phyloP scores from a whole-genome alignment of 2,888 invertebrate genomes.

The Bibio marci region DNA sequence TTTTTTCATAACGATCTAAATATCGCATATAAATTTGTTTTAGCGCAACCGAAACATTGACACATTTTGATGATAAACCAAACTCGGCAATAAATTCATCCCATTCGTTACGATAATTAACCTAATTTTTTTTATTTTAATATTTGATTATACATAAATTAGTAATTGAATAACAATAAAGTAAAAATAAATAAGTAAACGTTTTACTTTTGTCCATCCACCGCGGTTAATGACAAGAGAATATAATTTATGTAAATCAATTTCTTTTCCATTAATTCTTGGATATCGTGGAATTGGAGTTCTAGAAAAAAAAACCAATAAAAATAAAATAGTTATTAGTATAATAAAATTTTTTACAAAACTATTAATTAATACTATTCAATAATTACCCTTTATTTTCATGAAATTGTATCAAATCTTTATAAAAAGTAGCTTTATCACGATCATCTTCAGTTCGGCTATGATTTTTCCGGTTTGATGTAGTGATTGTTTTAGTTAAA shows the following conservation, averaged over 20 bases:
- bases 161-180: constrained; percentile 4
- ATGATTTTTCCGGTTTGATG: too few relatives aligned
- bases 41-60: constrained; percentile 73
- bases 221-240: constrained; percentile 80
- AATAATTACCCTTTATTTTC: constrained; percentile 66
- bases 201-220: constrained; percentile 81
- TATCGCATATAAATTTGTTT: constrained; percentile 70
- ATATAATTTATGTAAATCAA: constrained; percentile 86
- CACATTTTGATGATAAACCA: constrained; percentile 63
- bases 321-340: not conserved
- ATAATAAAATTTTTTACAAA: not conserved
- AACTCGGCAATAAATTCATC: constrained; percentile 60
- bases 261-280: constrained; percentile 72
- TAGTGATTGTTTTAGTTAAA: not conserved
- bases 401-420: constrained; percentile 76
- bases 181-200: not conserved
- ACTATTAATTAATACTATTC: not conserved
- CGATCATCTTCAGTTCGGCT: constrained; percentile 6
- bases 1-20: constrained; percentile 77
- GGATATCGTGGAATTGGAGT: constrained; percentile 42
- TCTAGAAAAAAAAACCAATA: constrained; percentile 28
- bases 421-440: constrained; percentile 21
- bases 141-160: too few relatives aligned
- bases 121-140: constrained; percentile 25
- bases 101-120: constrained; percentile 80